Percentiles rank a stretch among this genome's conserved stretches.
phyloP scores from a whole-genome alignment of 2,797 vertebrate species.

The Hypotaenidia okinawae region DNA sequence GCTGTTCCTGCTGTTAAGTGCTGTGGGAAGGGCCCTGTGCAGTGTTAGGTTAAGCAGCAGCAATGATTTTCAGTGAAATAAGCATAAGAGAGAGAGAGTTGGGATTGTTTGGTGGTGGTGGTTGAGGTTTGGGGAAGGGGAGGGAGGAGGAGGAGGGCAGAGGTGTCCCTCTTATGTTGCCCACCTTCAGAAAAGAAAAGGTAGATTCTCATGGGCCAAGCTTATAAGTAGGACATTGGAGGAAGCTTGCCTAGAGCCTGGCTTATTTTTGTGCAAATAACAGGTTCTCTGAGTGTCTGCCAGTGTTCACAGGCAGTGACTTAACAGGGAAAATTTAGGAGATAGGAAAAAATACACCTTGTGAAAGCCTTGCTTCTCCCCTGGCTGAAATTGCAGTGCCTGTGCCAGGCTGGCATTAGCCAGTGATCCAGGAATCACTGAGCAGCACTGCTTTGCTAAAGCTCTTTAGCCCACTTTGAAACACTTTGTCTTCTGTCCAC shows the following conservation, averaged over 20 bases:
- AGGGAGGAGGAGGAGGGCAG: too few species aligned
- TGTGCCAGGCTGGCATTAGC: not conserved
- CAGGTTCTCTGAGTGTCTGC: not conserved
- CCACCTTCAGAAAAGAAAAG: not conserved
- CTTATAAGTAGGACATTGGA: not conserved
- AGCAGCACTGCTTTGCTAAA: not conserved
- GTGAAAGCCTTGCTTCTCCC: not conserved
- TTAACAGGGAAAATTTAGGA: not conserved
- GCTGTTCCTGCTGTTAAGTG: not conserved
- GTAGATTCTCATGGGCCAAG: not conserved
- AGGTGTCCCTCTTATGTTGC: not conserved
- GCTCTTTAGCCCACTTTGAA: not conserved
- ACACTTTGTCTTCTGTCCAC: not conserved
- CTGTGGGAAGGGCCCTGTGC: not conserved
- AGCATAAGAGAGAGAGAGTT: not conserved
- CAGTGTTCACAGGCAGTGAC: not conserved
- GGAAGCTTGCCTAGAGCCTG: not conserved
- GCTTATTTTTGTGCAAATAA: not conserved
- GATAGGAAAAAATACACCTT: not conserved
- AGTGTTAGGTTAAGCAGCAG: not conserved
- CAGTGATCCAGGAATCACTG: not conserved
- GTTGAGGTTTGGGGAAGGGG: too few species aligned
- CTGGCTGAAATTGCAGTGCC: not conserved
- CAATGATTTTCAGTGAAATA: not conserved
- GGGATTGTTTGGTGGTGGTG: rapidly evolving